These are phyloP conservation scores for Spodoptera litura DNA, from an alignment of 1,140 invertebrate species.

Conservation along the genomic window DNA sequence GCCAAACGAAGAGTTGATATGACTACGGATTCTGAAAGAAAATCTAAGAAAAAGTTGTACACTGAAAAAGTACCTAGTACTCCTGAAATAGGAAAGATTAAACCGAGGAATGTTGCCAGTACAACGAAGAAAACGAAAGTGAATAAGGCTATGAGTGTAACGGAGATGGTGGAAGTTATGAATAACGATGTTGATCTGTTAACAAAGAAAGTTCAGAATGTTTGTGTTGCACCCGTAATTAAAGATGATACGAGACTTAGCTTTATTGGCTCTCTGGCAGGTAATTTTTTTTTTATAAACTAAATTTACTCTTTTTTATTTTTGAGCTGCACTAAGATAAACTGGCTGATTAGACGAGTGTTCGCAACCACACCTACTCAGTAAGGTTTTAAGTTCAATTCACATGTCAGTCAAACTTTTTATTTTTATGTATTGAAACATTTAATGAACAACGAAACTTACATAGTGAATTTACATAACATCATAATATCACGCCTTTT, in stretches of 20 bases:
- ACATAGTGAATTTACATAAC: too few species aligned
- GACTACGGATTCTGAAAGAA: conserved; percentile 61
- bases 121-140: conserved; percentile 68
- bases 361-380: too few species aligned
- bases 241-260: conserved; percentile 67
- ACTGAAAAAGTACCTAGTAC: conserved; percentile 74
- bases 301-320: too few species aligned
- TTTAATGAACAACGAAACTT: too few species aligned
- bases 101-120: conserved; percentile 60
- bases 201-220: conserved; percentile 62
- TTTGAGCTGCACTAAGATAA: too few species aligned
- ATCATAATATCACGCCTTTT: too few species aligned
- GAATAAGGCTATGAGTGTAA: conserved; percentile 72
- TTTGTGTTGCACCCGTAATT: conserved; percentile 55
- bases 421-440: too few species aligned
- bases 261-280: conserved; percentile 78
- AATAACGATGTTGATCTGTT: conserved; percentile 65
- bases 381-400: too few species aligned
- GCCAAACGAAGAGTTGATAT: conserved; percentile 57
- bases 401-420: too few species aligned
- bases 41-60: conserved; percentile 77
- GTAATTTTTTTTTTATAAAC: conserved; percentile 54
- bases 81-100: conserved; percentile 67
- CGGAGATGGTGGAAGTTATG: conserved; percentile 69
- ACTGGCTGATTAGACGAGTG: too few species aligned